Percentiles rank a stretch among this genome's conserved stretches.
These are phyloP conservation scores for Suillia variegata DNA, from an alignment of 2,888 invertebrate genomes.

Conservation along the genomic window DNA sequence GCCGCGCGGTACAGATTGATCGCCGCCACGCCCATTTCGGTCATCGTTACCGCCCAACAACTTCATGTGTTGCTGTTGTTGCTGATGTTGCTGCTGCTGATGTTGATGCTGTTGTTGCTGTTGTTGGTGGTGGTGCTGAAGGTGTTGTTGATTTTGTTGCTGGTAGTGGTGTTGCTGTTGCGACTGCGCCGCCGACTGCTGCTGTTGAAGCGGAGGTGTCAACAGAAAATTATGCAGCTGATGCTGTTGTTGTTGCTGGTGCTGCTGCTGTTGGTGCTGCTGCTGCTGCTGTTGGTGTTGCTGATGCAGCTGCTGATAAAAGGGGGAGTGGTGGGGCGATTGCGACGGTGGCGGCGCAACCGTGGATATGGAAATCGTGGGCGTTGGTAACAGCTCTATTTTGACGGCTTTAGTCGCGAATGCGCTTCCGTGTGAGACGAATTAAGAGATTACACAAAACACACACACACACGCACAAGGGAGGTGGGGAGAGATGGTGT, in stretches of 20 bases:
- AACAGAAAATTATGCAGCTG: conserved; percentile 22
- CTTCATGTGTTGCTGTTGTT: conserved; percentile 70
- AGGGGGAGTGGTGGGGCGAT: conserved; percentile 40
- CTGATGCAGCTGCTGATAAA: conserved; percentile 33
- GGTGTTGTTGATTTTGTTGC: conserved; percentile 19
- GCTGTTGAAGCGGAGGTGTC: conserved; percentile 23
- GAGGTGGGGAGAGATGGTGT: not conserved
- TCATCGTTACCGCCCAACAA: conserved; percentile 77
- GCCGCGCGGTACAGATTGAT: conserved; percentile 41
- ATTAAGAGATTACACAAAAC: not conserved
- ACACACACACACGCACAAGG: too few species aligned
- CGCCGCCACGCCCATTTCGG: conserved; percentile 64
- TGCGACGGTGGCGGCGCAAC: conserved; percentile 47
- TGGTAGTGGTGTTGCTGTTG: conserved; percentile 49
- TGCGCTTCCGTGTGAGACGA: conserved; percentile 13
- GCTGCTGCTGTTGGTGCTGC: too few species aligned
- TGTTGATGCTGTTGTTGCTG: conserved; percentile 37
- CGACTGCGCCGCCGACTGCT: conserved; percentile 30
- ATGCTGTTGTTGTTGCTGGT: conserved; percentile 46
- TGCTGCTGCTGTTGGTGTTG: conserved; percentile 49
- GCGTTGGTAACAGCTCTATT: conserved; percentile 61
- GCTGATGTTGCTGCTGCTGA: conserved; percentile 37
- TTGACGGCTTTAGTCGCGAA: conserved; percentile 59
- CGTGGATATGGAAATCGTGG: conserved; percentile 59
- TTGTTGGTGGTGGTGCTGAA: conserved; percentile 35